Evolutionary conservation across 1,140 invertebrate species (phyloP).

Genomic region (Heliconius himera): DNA sequence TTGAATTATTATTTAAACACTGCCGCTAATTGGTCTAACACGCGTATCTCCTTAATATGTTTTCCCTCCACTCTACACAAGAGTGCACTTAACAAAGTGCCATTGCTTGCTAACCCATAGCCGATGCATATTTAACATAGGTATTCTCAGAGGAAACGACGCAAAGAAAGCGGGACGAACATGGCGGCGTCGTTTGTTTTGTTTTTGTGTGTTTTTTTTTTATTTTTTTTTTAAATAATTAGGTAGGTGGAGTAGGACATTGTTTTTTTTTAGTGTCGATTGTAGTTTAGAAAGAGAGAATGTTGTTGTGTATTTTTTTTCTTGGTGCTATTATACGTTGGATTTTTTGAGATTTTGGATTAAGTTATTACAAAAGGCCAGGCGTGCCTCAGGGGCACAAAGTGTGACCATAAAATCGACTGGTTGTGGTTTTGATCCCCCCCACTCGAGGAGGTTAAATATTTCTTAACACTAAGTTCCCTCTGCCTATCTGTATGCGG

Average conservation of each 20-base stretch:
- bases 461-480: too few species aligned
- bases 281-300: too few species aligned
- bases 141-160: background rate
- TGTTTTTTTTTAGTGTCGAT: background rate
- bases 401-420: too few species aligned
- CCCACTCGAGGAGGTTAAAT: too few species aligned
- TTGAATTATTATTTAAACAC: background rate
- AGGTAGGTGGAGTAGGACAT: background rate
- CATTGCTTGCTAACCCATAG: conserved; percentile 17
- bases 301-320: too few species aligned
- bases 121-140: conserved; percentile 16
- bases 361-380: too few species aligned
- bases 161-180: conserved; percentile 7
- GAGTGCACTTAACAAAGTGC: conserved; percentile 20
- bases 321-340: background rate
- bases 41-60: background rate
- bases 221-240: conserved; percentile 1
- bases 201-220: background rate
- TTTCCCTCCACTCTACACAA: conserved; percentile 14
- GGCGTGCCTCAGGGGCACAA: too few species aligned
- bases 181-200: background rate
- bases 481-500: too few species aligned
- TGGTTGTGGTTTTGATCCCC: too few species aligned
- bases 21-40: background rate
- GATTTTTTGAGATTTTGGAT: too few species aligned